A percentile compares a stretch with the other conserved stretches of the same genome.
These are phyloP conservation scores for Solea solea DNA, from an alignment of 2,113 vertebrate species.

Conservation along the genomic window DNA sequence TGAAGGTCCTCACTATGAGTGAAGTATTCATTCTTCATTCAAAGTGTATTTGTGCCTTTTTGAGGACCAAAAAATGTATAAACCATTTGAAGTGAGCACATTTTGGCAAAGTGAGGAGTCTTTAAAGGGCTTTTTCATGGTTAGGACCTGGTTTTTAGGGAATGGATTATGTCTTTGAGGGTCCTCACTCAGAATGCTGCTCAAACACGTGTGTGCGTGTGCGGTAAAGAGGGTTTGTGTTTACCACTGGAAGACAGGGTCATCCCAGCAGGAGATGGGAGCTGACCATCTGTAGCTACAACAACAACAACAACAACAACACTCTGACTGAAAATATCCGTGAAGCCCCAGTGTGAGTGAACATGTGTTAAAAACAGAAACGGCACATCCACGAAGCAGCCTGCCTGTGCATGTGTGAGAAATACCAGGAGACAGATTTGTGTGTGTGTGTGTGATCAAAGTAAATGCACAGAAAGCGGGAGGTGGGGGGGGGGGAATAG, in stretches of 20 bases:
- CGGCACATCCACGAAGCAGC: slow-evolving; percentile 15
- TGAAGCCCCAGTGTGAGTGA: slow-evolving; percentile 22
- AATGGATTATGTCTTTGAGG: too few relatives aligned
- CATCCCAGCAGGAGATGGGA: slow-evolving; percentile 47
- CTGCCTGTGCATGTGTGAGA: slow-evolving; percentile 9
- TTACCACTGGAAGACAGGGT: slow-evolving; percentile 37
- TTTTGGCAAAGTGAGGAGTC: too few relatives aligned
- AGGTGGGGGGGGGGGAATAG: background rate
- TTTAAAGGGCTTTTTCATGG: too few relatives aligned
- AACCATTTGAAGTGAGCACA: too few relatives aligned
- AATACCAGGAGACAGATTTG: background rate
- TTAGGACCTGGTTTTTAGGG: too few relatives aligned
- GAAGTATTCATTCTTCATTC: too few relatives aligned
- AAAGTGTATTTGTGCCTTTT: too few relatives aligned
- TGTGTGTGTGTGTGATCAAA: slow-evolving; percentile 29
- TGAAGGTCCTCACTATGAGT: too few relatives aligned
- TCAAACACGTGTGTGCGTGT: background rate
- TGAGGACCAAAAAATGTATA: too few relatives aligned
- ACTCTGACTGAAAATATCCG: slow-evolving; percentile 35
- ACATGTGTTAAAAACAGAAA: slow-evolving; percentile 3
- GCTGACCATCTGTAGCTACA: slow-evolving; percentile 63
- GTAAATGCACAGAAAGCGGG: slow-evolving; percentile 5
- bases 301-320: slow-evolving; percentile 32
- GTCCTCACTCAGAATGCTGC: too few relatives aligned
- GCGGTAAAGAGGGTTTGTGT: slow-evolving; percentile 16